Conservation (phyloP, 2,797 vertebrate species). For the Rhabdomys pumilio region DNA sequence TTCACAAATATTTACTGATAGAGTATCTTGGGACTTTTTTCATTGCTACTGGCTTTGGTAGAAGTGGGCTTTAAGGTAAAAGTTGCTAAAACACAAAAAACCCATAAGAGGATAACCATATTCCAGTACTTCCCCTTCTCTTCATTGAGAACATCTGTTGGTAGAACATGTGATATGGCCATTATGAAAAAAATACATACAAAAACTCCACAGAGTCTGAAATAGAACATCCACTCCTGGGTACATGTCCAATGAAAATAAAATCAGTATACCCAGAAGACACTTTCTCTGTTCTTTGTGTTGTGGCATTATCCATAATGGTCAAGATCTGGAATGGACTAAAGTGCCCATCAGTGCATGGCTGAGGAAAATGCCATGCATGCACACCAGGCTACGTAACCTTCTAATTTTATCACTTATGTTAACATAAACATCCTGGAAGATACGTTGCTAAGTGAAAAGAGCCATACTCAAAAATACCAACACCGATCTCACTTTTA, state of each 20-base stretch:
- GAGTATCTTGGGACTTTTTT: neutral
- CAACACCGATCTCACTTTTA: neutral
- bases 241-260: neutral
- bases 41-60: neutral
- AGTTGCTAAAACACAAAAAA: neutral
- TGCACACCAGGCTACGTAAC: neutral
- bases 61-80: neutral
- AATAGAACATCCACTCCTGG: neutral
- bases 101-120: neutral
- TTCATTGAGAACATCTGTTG: neutral
- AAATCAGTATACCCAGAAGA: neutral
- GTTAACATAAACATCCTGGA: neutral
- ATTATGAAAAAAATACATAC: neutral
- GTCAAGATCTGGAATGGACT: neutral
- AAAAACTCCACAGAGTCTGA: neutral
- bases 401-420: neutral
- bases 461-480: neutral
- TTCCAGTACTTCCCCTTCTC: neutral
- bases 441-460: neutral
- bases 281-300: neutral
- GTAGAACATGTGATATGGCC: neutral
- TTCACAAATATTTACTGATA: slow-evolving; percentile 12
- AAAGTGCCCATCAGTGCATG: neutral
- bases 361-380: neutral
- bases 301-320: neutral